Evolutionary conservation across 2,888 invertebrate genomes (phyloP).

Genomic region (Caenorhabditis zanzibari): DNA sequence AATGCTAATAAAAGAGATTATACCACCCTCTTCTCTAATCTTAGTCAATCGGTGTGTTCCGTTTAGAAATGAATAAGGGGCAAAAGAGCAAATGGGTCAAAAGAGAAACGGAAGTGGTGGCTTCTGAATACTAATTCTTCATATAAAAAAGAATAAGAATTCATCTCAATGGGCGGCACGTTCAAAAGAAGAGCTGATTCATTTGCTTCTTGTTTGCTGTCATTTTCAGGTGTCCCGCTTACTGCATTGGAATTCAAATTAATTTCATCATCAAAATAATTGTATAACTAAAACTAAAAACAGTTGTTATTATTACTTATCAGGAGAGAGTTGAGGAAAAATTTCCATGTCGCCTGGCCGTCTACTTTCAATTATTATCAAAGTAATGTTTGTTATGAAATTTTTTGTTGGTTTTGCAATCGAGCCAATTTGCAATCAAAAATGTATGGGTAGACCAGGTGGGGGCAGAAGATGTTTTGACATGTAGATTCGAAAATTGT

Average conservation of each 20-base stretch:
- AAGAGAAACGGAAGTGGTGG: constrained; percentile 30
- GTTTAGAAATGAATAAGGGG: constrained; percentile 4
- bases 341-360: constrained; percentile 17
- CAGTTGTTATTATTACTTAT: constrained; percentile 6
- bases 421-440: constrained; percentile 5
- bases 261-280: background rate
- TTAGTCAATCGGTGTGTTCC: constrained; percentile 15
- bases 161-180: constrained; percentile 29
- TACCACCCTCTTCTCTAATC: background rate
- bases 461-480: constrained; percentile 7
- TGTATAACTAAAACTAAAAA: constrained; percentile 22
- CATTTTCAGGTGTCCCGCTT: background rate
- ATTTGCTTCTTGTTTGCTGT: constrained; percentile 35
- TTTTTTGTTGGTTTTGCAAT: constrained; percentile 2
- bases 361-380: background rate
- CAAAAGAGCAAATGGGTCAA: background rate
- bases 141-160: constrained; percentile 14
- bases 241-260: constrained; percentile 5
- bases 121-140: constrained; percentile 56
- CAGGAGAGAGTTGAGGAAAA: background rate
- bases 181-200: constrained; percentile 50
- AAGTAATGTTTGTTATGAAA: constrained; percentile 20
- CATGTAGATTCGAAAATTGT: constrained; percentile 17
- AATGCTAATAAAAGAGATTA: constrained; percentile 30
- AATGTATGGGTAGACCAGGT: constrained; percentile 26